phyloP scores from a whole-genome alignment of 2,113 vertebrate species.

The Campylomormyrus numenius region DNA sequence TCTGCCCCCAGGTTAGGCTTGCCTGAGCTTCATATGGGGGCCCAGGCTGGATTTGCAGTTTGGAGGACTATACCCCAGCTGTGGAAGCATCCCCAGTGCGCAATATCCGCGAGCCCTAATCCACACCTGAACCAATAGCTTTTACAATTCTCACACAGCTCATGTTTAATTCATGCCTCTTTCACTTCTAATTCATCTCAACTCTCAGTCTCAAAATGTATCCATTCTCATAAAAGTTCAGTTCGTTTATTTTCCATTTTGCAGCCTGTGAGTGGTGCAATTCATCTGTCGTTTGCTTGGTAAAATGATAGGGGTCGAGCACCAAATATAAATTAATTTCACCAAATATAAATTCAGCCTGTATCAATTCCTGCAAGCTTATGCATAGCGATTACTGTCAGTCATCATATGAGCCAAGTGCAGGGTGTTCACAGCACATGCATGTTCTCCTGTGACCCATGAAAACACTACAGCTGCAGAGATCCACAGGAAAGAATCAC shows the following conservation, averaged over 20 bases:
- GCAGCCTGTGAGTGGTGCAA: neutral
- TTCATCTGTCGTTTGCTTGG: neutral
- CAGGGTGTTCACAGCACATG: neutral
- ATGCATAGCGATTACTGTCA: neutral
- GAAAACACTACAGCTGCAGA: neutral
- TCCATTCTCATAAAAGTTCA: conserved; percentile 1
- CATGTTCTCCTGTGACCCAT: neutral
- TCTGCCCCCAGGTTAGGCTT: neutral
- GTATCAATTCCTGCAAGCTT: neutral
- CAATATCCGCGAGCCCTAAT: neutral
- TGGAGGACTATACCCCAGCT: neutral
- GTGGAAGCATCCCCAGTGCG: neutral
- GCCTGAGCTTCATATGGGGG: neutral
- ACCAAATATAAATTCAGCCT: neutral
- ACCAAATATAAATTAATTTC: conserved; percentile 10
- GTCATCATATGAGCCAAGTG: neutral
- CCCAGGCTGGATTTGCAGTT: neutral
- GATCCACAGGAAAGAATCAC: neutral
- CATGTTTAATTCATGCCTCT: conserved; percentile 15
- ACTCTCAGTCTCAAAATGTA: neutral
- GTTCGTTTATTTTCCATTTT: conserved; percentile 11
- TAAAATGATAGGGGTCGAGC: conserved; percentile 3
- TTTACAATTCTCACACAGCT: neutral
- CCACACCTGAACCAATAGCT: neutral
- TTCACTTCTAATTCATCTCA: conserved; percentile 8